phyloP scores from a whole-genome alignment of 1,140 invertebrate species.

The Ceratina calcarata region DNA sequence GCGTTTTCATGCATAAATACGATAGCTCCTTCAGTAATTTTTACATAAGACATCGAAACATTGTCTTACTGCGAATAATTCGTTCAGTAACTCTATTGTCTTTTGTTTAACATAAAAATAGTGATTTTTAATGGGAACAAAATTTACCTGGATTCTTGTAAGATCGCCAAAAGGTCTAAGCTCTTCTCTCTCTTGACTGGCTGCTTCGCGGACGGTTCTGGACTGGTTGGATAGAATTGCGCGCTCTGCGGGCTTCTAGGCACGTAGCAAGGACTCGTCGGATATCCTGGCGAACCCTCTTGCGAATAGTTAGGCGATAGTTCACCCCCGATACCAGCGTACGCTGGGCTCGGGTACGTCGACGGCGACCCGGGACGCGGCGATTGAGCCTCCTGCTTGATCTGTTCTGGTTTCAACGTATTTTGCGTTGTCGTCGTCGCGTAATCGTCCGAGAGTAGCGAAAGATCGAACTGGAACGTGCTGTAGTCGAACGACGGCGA shows the following conservation, averaged over 20 bases:
- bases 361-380: constrained; percentile 74
- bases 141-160: constrained; percentile 78
- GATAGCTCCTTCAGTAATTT: background rate
- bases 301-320: constrained; percentile 82
- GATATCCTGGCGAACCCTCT: constrained; percentile 83
- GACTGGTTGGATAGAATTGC: constrained; percentile 81
- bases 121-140: too few relatives aligned
- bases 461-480: constrained; percentile 87
- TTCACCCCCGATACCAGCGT: constrained; percentile 80
- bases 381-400: constrained; percentile 76
- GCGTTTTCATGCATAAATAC: background rate
- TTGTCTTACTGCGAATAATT: too few relatives aligned
- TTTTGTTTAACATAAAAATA: too few relatives aligned
- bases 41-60: too few relatives aligned
- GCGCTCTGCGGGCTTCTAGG: constrained; percentile 78
- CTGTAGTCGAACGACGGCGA: constrained; percentile 86
- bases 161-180: constrained; percentile 78
- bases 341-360: constrained; percentile 82
- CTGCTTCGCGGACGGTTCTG: constrained; percentile 74
- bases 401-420: constrained; percentile 72
- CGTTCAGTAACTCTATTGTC: too few relatives aligned
- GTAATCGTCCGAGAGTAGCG: constrained; percentile 84
- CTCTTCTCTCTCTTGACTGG: constrained; percentile 80
- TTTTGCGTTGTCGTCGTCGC: constrained; percentile 70
- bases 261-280: constrained; percentile 82